phyloP scores from a whole-genome alignment of 2,113 vertebrate species.

The Capreolus pygargus region DNA sequence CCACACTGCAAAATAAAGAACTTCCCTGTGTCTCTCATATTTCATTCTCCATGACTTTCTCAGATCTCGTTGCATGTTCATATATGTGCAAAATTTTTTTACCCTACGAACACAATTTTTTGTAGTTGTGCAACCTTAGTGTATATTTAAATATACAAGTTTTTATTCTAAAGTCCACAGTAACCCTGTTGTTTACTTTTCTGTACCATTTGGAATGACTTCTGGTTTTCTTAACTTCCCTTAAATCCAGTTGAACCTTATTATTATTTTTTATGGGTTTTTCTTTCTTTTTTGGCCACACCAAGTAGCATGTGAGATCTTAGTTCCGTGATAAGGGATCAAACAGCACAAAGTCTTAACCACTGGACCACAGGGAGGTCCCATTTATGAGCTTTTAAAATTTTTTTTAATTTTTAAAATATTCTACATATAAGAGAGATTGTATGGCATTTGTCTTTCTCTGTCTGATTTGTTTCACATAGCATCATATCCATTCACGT shows the following conservation, averaged over 20 bases:
- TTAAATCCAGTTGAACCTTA: not conserved
- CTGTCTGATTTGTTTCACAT: not conserved
- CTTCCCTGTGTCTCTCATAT: not conserved
- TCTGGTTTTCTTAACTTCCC: not conserved
- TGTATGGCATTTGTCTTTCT: not conserved
- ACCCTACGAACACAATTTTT: not conserved
- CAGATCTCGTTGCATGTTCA: not conserved
- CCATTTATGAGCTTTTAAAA: not conserved
- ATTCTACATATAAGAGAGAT: not conserved
- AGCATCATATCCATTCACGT: not conserved
- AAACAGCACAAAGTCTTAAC: not conserved
- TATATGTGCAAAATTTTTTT: not conserved
- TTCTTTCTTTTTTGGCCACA: not conserved
- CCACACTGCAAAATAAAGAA: not conserved
- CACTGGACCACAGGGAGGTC: not conserved
- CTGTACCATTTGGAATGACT: not conserved
- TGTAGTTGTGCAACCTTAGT: not conserved
- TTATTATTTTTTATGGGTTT: not conserved
- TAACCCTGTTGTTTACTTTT: not conserved
- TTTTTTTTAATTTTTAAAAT: not conserved
- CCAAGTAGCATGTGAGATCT: not conserved
- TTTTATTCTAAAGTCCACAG: not conserved
- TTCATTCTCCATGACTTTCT: not conserved
- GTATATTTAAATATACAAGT: not conserved
- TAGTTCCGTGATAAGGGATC: not conserved